Evolutionary conservation across 2,113 vertebrate species (phyloP).

Genomic region (Malurus elegans): DNA sequence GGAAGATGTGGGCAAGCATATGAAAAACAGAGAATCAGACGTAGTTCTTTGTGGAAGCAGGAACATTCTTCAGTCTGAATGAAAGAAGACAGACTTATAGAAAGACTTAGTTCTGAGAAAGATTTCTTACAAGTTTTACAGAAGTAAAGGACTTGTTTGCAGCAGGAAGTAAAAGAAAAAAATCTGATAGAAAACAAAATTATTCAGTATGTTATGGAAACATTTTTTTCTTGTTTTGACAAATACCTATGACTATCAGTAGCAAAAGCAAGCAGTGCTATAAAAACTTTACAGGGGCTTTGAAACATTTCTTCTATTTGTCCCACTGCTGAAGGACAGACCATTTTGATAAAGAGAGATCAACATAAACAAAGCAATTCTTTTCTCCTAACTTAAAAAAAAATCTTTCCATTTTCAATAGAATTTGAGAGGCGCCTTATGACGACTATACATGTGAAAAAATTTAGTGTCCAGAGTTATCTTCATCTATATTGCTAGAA

Average conservation of each 20-base stretch:
- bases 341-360: neutral
- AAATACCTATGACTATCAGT: neutral
- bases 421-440: conserved; percentile 33
- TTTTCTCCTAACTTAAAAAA: conserved; percentile 26
- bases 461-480: conserved; percentile 26
- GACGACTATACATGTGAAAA: conserved; percentile 37
- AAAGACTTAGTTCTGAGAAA: neutral
- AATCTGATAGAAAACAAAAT: neutral
- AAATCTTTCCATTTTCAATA: neutral
- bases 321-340: neutral
- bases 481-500: conserved; percentile 35
- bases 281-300: neutral
- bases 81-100: neutral
- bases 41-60: neutral
- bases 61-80: neutral
- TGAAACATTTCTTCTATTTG: neutral
- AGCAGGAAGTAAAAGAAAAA: neutral
- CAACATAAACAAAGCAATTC: neutral
- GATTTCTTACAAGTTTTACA: neutral
- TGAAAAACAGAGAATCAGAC: neutral
- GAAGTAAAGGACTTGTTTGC: neutral
- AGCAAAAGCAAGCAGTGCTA: neutral
- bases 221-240: neutral
- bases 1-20: neutral
- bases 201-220: neutral